Evolutionary conservation across 2,888 invertebrate genomes (phyloP).

Genomic region (Lepidochrysops patricia): DNA sequence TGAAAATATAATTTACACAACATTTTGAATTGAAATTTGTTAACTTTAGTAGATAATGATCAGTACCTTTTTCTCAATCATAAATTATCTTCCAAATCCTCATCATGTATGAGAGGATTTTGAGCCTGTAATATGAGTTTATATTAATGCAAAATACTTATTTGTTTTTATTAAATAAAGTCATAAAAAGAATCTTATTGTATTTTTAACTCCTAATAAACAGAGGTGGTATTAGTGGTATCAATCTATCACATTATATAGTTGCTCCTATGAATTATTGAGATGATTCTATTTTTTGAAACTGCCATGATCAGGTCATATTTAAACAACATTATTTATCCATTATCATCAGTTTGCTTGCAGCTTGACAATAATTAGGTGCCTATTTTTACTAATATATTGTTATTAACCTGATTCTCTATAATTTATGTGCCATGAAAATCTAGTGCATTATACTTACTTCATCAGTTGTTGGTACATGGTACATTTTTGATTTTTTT

Average conservation of each 20-base stretch:
- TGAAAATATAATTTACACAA: background rate
- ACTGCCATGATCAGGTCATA: too few relatives aligned
- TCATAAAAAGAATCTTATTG: background rate
- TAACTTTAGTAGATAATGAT: background rate
- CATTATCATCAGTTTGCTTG: too few relatives aligned
- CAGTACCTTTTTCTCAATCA: background rate
- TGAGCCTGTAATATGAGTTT: slow-evolving; percentile 22
- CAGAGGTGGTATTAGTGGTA: too few relatives aligned
- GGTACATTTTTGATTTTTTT: slow-evolving; percentile 81
- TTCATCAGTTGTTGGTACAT: slow-evolving; percentile 93
- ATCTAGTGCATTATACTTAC: slow-evolving; percentile 59
- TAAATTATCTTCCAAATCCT: slow-evolving; percentile 20
- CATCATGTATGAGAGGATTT: slow-evolving; percentile 21
- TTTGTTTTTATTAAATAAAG: slow-evolving; percentile 5
- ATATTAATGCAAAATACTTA: background rate
- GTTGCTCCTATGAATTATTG: too few relatives aligned
- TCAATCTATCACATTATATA: too few relatives aligned
- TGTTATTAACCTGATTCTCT: too few relatives aligned
- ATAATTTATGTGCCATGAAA: background rate
- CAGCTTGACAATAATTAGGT: too few relatives aligned
- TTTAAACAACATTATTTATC: too few relatives aligned
- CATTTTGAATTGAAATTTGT: background rate
- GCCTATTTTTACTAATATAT: too few relatives aligned
- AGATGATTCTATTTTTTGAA: background rate
- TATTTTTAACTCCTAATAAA: too few relatives aligned